phyloP scores from a whole-genome alignment of 2,888 invertebrate genomes.

The Morpho deidamia region DNA sequence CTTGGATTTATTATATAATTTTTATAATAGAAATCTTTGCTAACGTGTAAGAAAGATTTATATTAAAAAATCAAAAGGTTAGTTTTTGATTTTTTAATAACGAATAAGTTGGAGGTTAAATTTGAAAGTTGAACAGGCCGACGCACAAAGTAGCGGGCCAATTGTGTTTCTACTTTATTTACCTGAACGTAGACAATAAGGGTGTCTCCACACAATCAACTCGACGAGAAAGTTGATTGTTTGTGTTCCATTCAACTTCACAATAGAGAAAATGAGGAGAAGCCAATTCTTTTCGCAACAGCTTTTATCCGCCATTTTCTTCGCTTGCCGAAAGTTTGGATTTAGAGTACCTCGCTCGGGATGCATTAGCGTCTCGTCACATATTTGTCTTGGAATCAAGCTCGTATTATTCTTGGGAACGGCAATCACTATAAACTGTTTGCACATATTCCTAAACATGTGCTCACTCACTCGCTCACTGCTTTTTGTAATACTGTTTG shows the following conservation, averaged over 20 bases:
- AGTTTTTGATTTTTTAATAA: no score
- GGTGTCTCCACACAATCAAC: constrained; percentile 69
- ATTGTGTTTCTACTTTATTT: constrained; percentile 64
- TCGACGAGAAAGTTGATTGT: constrained; percentile 69
- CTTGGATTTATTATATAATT: constrained; percentile 51
- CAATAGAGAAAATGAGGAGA: constrained; percentile 73
- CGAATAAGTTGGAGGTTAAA: constrained; percentile 43
- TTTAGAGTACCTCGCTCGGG: constrained; percentile 48
- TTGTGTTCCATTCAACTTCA: constrained; percentile 69
- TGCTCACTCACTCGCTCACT: constrained; percentile 27
- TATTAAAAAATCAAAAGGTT: constrained; percentile 22
- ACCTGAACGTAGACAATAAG: constrained; percentile 71
- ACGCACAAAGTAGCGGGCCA: constrained; percentile 55
- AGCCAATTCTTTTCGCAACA: constrained; percentile 66
- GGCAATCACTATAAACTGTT: constrained; percentile 57
- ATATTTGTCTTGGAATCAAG: constrained; percentile 65
- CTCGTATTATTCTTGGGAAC: constrained; percentile 47
- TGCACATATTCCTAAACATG: constrained; percentile 36
- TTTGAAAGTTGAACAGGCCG: constrained; percentile 63
- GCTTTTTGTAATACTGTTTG: constrained; percentile 29
- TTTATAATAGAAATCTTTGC: background rate
- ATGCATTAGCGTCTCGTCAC: constrained; percentile 59
- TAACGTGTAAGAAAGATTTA: background rate
- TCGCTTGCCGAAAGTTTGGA: constrained; percentile 65
- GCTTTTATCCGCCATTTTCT: constrained; percentile 65